phyloP scores from a whole-genome alignment of 2,797 vertebrate genomes.

The Lerista edwardsae region DNA sequence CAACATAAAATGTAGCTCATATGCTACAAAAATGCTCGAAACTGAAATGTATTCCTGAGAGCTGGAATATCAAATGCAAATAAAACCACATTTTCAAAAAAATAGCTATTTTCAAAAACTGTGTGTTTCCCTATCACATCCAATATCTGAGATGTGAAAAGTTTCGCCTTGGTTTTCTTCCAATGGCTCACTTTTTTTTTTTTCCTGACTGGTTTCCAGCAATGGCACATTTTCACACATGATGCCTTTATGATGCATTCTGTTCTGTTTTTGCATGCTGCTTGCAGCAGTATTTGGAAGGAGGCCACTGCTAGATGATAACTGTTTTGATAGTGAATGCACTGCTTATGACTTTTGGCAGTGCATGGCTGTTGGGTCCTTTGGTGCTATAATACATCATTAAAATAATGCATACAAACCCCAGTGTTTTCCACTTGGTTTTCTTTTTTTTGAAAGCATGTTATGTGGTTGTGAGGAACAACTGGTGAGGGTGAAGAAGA shows the following conservation, averaged over 20 bases:
- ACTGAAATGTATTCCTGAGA: not conserved
- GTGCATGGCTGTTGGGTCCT: not conserved
- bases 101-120: no score
- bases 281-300: conserved; percentile 1
- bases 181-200: not conserved
- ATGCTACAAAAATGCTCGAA: no score
- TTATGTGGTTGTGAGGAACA: not conserved
- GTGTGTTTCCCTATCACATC: not conserved
- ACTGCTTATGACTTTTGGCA: not conserved
- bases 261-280: not conserved
- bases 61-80: not conserved
- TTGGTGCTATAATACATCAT: not conserved
- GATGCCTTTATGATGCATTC: not conserved
- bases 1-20: no score
- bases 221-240: not conserved
- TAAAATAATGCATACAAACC: not conserved
- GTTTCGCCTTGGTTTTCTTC: not conserved
- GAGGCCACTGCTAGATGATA: not conserved
- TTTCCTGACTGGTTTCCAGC: not conserved
- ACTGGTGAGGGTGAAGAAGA: not conserved
- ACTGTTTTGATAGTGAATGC: conserved; percentile 14
- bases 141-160: not conserved
- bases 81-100: no score
- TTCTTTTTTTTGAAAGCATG: not conserved
- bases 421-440: not conserved